phyloP scores from a whole-genome alignment of 2,113 vertebrate genomes.

The Natator depressus region DNA sequence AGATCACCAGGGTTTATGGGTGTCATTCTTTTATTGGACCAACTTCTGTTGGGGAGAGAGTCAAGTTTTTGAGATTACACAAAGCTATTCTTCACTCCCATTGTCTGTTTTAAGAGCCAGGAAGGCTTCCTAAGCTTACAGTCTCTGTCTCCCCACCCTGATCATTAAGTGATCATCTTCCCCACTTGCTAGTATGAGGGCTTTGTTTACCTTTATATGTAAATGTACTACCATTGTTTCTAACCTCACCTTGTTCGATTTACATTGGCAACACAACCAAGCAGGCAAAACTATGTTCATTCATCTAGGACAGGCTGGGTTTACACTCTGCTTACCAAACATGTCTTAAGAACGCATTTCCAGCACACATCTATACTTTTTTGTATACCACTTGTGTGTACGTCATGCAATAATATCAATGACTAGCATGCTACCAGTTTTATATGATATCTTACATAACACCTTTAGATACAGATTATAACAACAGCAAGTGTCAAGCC shows the following conservation, averaged over 20 bases:
- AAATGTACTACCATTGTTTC: background rate
- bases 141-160: background rate
- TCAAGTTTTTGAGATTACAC: background rate
- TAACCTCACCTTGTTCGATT: background rate
- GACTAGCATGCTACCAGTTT: background rate
- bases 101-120: background rate
- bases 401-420: background rate
- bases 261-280: background rate
- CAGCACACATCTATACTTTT: background rate
- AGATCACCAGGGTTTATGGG: background rate
- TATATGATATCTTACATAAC: background rate
- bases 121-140: background rate
- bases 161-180: background rate
- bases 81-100: background rate
- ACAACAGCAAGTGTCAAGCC: background rate
- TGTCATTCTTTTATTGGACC: background rate
- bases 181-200: background rate
- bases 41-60: background rate
- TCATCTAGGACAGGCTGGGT: background rate
- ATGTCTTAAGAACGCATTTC: background rate
- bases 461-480: background rate
- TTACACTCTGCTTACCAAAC: background rate
- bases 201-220: background rate
- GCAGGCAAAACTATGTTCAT: background rate
- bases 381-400: background rate